Evolutionary conservation across 2,888 invertebrate species (phyloP).

Genomic region (Oscheius sp.): DNA sequence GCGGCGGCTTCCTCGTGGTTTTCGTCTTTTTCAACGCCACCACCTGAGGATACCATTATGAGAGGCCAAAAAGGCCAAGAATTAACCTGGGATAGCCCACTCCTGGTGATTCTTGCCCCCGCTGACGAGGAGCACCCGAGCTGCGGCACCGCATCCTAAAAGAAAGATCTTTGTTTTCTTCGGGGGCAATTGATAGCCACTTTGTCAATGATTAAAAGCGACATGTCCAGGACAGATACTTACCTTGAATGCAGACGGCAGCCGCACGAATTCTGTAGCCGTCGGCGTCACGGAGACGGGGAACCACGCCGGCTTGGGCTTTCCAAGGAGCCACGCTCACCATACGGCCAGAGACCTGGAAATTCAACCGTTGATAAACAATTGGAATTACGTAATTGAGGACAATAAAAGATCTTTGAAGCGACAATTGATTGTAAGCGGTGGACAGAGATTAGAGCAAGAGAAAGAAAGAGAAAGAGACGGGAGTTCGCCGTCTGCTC

Average conservation of each 20-base stretch:
- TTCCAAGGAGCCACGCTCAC: conserved; percentile 41
- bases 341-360: conserved; percentile 30
- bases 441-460: too few relatives aligned
- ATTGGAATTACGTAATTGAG: too few relatives aligned
- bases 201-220: background rate
- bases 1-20: conserved; percentile 90
- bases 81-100: conserved; percentile 88
- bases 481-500: too few relatives aligned
- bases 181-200: background rate
- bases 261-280: conserved; percentile 65
- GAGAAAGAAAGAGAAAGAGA: too few relatives aligned
- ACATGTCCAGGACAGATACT: conserved; percentile 19
- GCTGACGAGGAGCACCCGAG: conserved; percentile 62
- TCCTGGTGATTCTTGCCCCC: conserved; percentile 61
- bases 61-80: background rate
- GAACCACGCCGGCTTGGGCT: conserved; percentile 34
- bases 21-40: conserved; percentile 91
- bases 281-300: conserved; percentile 59
- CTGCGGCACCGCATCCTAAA: conserved; percentile 52
- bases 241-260: conserved; percentile 60
- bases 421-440: too few relatives aligned
- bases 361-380: too few relatives aligned
- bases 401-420: too few relatives aligned
- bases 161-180: conserved; percentile 2
- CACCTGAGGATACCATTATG: conserved; percentile 78